Base-by-base conservation (phyloP, 2,888 invertebrate genomes). In the Bruchidius siliquastri region DNA sequence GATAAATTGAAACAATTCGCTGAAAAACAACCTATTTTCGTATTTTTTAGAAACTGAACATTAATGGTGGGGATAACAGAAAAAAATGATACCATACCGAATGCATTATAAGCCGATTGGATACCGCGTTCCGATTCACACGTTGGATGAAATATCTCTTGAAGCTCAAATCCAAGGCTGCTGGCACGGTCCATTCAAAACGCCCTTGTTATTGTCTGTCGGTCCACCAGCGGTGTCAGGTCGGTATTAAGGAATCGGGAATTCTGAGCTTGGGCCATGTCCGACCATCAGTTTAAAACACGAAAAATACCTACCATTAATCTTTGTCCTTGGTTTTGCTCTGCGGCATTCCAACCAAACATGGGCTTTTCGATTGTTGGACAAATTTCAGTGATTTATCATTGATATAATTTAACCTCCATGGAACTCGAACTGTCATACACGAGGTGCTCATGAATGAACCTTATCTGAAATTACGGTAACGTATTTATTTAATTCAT, bases 271-370 rank as follows among this genome's bases (percentile, higher is more conserved):
- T 13, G 77, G 81, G 81, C 82, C 83, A 81, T 83, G 83, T 83
- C 84, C 82, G 80, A 83, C 82, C 84, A 84, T 84, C 84, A 84
- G 82, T 83, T 84, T 84, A 85, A 83, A 84, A 84, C 83, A 85
- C 84, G 85, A 85, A 84, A 84, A 85, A 85, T 85, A 82, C 83
- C 79, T 82, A 76, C 82, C 84, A 85, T 85, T 85, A 85, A 85
- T 85, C 84, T 82, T 85, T 83, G 84, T 84, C 83, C 84, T 84
- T 84, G 78, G 74, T 49, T 49, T 49, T 49, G 6, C 49, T 74
- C 73, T 72, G 72, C 71, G 18, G 49, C 18, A 3, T 67, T 49
- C 13, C 49, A 49, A 13, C 30, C 49, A 49, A 49, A 49, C 18
- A 18, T 49, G 49, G 49, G 49, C 6, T 49, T 49, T 49, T 49